Percentiles rank a stretch among this genome's conserved stretches.
Conservation (phyloP, 64 coral and sea anemone genomes). For the Exaiptasia diaphana region DNA sequence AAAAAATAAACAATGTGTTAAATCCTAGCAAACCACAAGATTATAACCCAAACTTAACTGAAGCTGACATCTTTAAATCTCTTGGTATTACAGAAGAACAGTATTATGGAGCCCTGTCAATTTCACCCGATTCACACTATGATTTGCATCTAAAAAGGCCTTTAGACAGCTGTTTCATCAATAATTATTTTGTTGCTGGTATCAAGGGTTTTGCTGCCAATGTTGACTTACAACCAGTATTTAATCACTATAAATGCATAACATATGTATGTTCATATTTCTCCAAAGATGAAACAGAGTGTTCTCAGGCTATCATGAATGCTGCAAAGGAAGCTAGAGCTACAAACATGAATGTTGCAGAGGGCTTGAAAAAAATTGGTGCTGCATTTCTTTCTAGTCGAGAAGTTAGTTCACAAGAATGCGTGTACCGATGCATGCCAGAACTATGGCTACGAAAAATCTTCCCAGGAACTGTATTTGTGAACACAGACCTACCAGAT, state of each 20-base stretch:
- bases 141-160: constrained; percentile 7
- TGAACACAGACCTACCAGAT: constrained; percentile 17
- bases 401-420: constrained; percentile 54
- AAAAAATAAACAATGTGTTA: constrained; percentile 41
- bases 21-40: constrained; percentile 38
- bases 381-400: constrained; percentile 15
- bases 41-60: constrained; percentile 44
- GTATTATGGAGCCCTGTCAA: not conserved
- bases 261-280: constrained; percentile 40
- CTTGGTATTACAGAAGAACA: constrained; percentile 35
- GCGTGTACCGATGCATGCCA: constrained; percentile 34
- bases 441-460: constrained; percentile 37
- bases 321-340: constrained; percentile 35
- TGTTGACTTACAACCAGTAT: constrained; percentile 30
- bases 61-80: constrained; percentile 10
- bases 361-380: constrained; percentile 10
- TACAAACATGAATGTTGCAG: not conserved
- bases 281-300: constrained; percentile 38
- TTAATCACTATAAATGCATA: constrained; percentile 37
- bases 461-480: constrained; percentile 42
- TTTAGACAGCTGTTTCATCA: constrained; percentile 23
- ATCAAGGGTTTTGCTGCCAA: constrained; percentile 15
- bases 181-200: constrained; percentile 27
- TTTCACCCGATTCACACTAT: constrained; percentile 22
- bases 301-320: constrained; percentile 22